Percentiles rank a stretch among this genome's conserved stretches.
Evolutionary conservation across 2,888 invertebrate species (phyloP).

Genomic region (Mesoligia furuncula): DNA sequence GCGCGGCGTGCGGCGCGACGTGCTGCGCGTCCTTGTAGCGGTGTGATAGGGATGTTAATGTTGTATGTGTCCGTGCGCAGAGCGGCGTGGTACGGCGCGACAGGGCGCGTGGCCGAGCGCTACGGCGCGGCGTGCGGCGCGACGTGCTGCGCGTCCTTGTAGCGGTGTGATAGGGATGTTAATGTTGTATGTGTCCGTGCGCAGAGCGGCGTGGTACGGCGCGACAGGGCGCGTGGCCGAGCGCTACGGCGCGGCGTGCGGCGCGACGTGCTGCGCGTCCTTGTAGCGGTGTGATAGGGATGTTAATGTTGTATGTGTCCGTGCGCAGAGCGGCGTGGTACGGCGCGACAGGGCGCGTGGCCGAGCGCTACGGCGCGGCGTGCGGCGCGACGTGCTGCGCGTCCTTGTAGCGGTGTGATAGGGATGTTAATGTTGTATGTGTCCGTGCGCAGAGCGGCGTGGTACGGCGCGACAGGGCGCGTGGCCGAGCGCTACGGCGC

Average conservation of each 20-base stretch:
- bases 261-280: neutral
- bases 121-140: constrained; percentile 86
- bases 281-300: neutral
- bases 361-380: neutral
- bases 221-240: neutral
- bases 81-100: constrained; percentile 92
- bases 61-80: constrained; percentile 66
- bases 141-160: constrained; percentile 83
- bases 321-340: neutral
- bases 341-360: neutral
- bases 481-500: no score
- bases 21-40: neutral
- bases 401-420: neutral
- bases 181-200: neutral
- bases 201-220: neutral
- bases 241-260: constrained; percentile 1
- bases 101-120: constrained; percentile 91
- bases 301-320: neutral
- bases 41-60: constrained; percentile 9
- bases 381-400: neutral
- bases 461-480: no score
- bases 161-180: neutral
- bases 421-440: neutral
- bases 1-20: neutral
- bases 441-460: no score